phyloP scores from a whole-genome alignment of 1,140 invertebrate genomes.

The Eriocheir sinensis region DNA sequence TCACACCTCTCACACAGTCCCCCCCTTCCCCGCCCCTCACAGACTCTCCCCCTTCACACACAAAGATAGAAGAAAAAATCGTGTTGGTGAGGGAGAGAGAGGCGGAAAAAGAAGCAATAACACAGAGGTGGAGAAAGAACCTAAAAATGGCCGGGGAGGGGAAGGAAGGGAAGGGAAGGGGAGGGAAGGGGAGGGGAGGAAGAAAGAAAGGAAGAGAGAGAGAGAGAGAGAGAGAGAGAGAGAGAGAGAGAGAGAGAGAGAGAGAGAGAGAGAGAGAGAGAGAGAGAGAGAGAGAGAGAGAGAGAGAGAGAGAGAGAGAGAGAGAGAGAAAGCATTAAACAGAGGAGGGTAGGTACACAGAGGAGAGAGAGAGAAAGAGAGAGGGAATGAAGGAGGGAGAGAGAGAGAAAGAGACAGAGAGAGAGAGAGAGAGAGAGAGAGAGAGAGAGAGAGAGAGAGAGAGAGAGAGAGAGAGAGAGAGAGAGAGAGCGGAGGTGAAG shows the following conservation, averaged over 20 bases:
- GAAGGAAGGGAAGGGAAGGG: constrained; percentile 19
- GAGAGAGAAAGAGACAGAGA: too few species aligned
- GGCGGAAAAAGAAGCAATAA: constrained; percentile 3
- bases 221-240: constrained; percentile 7
- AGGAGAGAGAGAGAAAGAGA: neutral
- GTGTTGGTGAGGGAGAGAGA: neutral
- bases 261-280: neutral
- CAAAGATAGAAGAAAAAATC: neutral
- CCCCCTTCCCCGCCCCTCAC: neutral
- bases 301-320: constrained; percentile 1
- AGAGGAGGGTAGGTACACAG: neutral
- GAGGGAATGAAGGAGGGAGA: neutral
- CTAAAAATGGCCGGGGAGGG: neutral
- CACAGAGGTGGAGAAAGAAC: too few species aligned
- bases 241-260: constrained; percentile 35
- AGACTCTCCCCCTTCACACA: neutral
- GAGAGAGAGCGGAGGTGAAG: neutral
- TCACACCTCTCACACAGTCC: too few species aligned
- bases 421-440: constrained; percentile 23
- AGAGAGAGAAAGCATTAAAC: neutral
- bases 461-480: neutral
- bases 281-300: too few species aligned
- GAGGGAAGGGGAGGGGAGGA: neutral
- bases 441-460: neutral
- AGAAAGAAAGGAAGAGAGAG: neutral